A percentile compares a stretch with the other conserved stretches of the same genome.
phyloP scores from a whole-genome alignment of 2,888 invertebrate species.

The Periphyllus acericola region DNA sequence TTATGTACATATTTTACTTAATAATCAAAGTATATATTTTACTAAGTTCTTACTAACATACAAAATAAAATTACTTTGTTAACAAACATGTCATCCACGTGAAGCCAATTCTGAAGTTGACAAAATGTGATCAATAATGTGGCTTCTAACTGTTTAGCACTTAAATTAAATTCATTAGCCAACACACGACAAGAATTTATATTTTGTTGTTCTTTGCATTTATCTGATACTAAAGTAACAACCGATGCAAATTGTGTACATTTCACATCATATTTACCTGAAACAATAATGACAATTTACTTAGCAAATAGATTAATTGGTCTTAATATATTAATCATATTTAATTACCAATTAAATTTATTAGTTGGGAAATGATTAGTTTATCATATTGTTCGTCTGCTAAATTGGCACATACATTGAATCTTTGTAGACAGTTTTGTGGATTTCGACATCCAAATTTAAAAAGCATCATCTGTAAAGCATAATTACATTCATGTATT shows the following conservation, averaged over 20 bases:
- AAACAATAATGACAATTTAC: neutral
- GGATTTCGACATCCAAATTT: conserved; percentile 67
- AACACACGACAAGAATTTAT: conserved; percentile 40
- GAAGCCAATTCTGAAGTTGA: conserved; percentile 57
- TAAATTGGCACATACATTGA: conserved; percentile 70
- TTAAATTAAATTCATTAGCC: conserved; percentile 57
- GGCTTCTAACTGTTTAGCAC: conserved; percentile 55
- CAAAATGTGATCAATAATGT: conserved; percentile 55
- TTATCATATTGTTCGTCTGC: conserved; percentile 69
- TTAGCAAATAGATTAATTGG: neutral
- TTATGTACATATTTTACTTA: neutral
- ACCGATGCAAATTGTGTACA: conserved; percentile 34
- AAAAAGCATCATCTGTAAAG: conserved; percentile 68
- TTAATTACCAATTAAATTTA: conserved; percentile 70
- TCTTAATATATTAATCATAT: neutral
- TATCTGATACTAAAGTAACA: conserved; percentile 57
- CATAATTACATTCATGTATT: neutral
- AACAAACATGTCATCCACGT: conserved; percentile 55
- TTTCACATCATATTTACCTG: conserved; percentile 37
- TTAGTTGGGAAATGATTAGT: conserved; percentile 68
- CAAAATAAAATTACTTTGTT: conserved; percentile 47
- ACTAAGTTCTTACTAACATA: neutral
- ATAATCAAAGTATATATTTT: neutral
- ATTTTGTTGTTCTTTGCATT: conserved; percentile 53
- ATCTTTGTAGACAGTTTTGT: conserved; percentile 68